Conservation (phyloP, 2,888 invertebrate genomes). For the Tupiocoris notatus region DNA sequence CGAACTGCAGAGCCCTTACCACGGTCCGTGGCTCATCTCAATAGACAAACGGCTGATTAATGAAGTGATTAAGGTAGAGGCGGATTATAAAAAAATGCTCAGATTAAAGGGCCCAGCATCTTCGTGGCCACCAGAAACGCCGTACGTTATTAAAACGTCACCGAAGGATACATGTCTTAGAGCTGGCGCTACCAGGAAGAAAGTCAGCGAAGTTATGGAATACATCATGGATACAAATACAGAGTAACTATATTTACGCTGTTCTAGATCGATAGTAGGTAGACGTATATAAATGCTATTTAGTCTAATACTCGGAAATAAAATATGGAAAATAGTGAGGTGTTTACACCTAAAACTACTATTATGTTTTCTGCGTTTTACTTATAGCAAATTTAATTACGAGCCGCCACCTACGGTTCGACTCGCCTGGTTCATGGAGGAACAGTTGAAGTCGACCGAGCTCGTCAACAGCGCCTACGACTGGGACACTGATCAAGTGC, state of each 20-base stretch:
- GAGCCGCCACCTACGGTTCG: constrained; percentile 36
- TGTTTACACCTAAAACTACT: too few species aligned
- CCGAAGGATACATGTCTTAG: constrained; percentile 8
- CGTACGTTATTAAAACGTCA: constrained; percentile 3
- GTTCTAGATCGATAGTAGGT: too few species aligned
- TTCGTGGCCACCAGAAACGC: constrained; percentile 12
- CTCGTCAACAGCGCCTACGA: constrained; percentile 22
- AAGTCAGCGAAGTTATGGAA: constrained; percentile 17
- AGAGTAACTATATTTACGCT: constrained; percentile 25
- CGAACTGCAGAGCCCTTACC: background rate
- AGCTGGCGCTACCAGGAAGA: background rate
- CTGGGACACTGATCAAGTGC: background rate
- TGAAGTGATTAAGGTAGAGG: background rate
- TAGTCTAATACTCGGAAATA: too few species aligned
- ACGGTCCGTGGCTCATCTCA: constrained; percentile 17
- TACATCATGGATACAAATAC: constrained; percentile 35
- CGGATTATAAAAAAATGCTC: constrained; percentile 2
- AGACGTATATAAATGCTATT: too few species aligned
- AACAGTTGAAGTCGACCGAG: constrained; percentile 21
- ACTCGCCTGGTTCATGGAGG: constrained; percentile 35
- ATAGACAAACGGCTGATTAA: constrained; percentile 4
- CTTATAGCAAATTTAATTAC: constrained; percentile 16
- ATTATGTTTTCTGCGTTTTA: background rate
- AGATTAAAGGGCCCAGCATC: background rate
- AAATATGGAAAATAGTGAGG: too few species aligned